Evolutionary conservation across 2,888 invertebrate genomes (phyloP).

Genomic region (Zygaena filipendulae): DNA sequence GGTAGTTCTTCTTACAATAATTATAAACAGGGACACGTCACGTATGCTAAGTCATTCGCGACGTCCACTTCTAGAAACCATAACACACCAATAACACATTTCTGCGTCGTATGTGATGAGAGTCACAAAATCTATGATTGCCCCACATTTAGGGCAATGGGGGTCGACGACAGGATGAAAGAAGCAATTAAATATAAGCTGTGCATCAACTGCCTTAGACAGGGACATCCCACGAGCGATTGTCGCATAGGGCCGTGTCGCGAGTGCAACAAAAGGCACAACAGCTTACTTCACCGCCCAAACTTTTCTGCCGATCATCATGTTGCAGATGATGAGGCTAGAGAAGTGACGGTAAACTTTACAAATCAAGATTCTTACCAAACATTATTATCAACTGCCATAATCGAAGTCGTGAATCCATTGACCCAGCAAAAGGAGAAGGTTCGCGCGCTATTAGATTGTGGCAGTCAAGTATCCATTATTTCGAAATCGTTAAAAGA

Average conservation of each 20-base stretch:
- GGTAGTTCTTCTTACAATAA: no score
- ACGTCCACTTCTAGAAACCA: neutral
- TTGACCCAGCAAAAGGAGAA: slow-evolving; percentile 5
- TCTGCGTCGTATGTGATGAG: slow-evolving; percentile 6
- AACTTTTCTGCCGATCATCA: no score
- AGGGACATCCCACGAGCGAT: slow-evolving; percentile 1
- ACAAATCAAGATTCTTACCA: neutral
- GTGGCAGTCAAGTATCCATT: slow-evolving; percentile 13
- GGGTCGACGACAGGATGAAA: neutral
- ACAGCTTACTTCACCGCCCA: slow-evolving; percentile 10
- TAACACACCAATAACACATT: neutral
- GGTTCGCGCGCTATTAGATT: slow-evolving; percentile 11
- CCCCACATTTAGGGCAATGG: slow-evolving; percentile 1
- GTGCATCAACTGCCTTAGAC: slow-evolving; percentile 3
- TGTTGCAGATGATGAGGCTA: neutral
- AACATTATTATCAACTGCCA: slow-evolving; percentile 11
- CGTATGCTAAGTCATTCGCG: no score
- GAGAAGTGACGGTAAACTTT: no score
- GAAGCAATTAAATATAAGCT: slow-evolving; percentile 1
- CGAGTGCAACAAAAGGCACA: slow-evolving; percentile 3
- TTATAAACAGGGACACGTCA: no score
- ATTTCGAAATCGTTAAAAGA: slow-evolving; percentile 5
- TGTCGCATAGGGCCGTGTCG: slow-evolving; percentile 6
- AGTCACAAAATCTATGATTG: slow-evolving; percentile 6
- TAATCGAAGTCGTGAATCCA: slow-evolving; percentile 14